Base-by-base conservation (phyloP, 2,888 invertebrate species). In the Polia nebulosa region DNA sequence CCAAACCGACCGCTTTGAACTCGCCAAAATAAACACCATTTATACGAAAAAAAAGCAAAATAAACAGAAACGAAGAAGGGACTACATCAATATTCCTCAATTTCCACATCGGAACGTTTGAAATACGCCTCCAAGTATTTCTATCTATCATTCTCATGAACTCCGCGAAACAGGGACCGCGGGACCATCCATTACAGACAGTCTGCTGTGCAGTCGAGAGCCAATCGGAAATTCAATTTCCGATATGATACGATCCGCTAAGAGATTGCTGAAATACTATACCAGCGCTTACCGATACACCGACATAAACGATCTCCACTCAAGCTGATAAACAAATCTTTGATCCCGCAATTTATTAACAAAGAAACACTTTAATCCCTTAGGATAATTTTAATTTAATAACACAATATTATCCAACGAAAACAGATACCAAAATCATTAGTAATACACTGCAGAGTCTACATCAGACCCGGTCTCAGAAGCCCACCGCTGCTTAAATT, bases 201-300 rank as follows among this genome's bases (percentile, higher is more conserved):
- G 87, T 84, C 88, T 85, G 86, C 84, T 84, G 76, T 90, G 88
- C 88, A 90, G 85, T 88, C 82, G 89, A 85, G 90, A 88, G 88
- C 91, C 92, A 91, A 92, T 94, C 91, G 92, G 92, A 94, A 94
- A 95, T 94, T 94, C 91, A 94, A 95, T 94, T 93, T 93, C 94
- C 94, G 92, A 93, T 93, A 91, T 91, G 92, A 92, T 91, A 91
- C 91, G 90, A 94, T 90, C 92, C 87, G 90, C 90, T 92, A 92
- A 93, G 91, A 94, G 93, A 93, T 93, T 91, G 92, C 89, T 89
- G 88, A 90, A 90, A 91, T 84, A 85, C 87, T 90, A 91, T 89
- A 89, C 79, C 81, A 67, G 72, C 75, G 80, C 73, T 82, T 81
- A 85, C 84, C 80, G 85, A 85, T 86, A 85, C 85, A 79, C 74